Base-by-base conservation (phyloP, 2,113 vertebrate species). In the Amblyopsis rosae region DNA sequence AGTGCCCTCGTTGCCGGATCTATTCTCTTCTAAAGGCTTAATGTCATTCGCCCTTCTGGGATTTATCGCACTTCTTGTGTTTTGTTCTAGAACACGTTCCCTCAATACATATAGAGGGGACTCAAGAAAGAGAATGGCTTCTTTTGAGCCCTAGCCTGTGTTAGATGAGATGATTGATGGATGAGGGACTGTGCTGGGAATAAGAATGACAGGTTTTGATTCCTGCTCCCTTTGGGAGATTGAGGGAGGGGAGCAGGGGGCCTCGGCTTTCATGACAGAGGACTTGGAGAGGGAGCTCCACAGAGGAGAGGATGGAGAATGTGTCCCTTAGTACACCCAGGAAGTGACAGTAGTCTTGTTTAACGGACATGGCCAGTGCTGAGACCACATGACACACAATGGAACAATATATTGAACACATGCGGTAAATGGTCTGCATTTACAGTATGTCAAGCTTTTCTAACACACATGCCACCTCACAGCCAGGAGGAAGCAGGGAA, bases 131-230 rank as follows among this genome's bases (percentile, higher is more conserved):
- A 76, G 77, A 86, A 84, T 69, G n/a, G 67, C 56, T 79, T 50
- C 75, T 73, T 85, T 81, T 85, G 75, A 90, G 78, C 57, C 56
- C 65, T 53, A 73, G 79, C 62, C 70, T 67, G 73, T 61, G 45
- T 82, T 79, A 82, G 80, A 81, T 77, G 70, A 83, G 78, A 77
- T 86, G 87, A 84, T 87, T 88, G 88, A 90, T 90, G 88, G 90
- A 80, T 88, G 82, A 72, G 72, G 70, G 56, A 76, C 76, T 83
- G 80, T 85, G 88, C 82, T 72, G 72, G 70, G 85, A 90, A 91
- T 91, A 88, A 74, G 61, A 89, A 91, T 84, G 82, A 55, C 49
- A 49, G 58, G 59, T 74, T 87, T 82, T 89, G 82, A 88, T 91
- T 89, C 75, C 69, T 0, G n/a, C 62, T 87, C 77, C 79, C 83